Conservation (phyloP, 2,888 invertebrate species). For the Loripinus fragilis region DNA sequence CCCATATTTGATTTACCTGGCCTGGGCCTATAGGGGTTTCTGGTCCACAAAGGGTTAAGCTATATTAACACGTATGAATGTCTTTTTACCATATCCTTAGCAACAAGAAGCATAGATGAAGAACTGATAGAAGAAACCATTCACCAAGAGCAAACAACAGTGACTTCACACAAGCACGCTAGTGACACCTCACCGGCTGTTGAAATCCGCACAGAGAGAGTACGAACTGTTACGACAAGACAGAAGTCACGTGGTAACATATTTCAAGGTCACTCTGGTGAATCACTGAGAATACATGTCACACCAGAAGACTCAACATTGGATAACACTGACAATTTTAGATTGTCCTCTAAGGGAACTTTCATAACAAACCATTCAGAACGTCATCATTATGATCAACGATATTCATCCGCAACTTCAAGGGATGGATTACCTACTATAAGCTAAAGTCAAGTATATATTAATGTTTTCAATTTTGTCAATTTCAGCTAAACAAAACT, state of each 20-base stretch:
- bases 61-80: no score
- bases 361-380: neutral
- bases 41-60: no score
- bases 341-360: neutral
- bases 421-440: neutral
- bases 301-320: conserved; percentile 1
- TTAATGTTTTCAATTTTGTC: no score
- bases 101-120: conserved; percentile 22
- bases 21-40: no score
- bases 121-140: conserved; percentile 39
- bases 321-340: neutral
- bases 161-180: conserved; percentile 38
- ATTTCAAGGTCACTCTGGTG: conserved; percentile 6
- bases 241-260: conserved; percentile 27
- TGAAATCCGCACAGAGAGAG: conserved; percentile 29
- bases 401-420: neutral
- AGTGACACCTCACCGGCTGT: conserved; percentile 16
- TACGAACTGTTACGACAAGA: conserved; percentile 26
- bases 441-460: no score
- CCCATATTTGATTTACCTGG: no score
- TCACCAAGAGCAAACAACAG: conserved; percentile 37
- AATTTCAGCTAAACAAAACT: no score
- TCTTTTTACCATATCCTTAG: neutral
- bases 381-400: conserved; percentile 8
- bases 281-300: conserved; percentile 32